Percentiles rank a stretch among this genome's conserved stretches.
Evolutionary conservation across 2,797 vertebrate genomes (phyloP).

Genomic region (Chanos chanos): DNA sequence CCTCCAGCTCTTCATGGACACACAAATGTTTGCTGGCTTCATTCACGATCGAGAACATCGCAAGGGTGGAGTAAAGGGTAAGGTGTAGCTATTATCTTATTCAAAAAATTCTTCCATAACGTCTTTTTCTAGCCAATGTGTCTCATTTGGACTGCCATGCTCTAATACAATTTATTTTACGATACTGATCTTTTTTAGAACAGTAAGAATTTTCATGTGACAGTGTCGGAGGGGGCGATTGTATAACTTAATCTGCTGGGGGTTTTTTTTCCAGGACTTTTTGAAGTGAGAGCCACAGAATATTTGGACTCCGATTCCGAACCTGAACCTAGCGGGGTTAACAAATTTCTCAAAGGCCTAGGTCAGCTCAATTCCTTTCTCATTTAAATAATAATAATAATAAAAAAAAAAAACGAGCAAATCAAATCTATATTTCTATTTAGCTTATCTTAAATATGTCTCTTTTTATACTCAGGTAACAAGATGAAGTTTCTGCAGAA

Average conservation of each 20-base stretch:
- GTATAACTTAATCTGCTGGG: neutral
- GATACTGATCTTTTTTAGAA: too few relatives aligned
- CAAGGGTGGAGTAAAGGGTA: slow-evolving; percentile 83
- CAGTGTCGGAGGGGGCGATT: too few relatives aligned
- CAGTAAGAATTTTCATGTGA: too few relatives aligned
- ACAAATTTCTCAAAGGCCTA: slow-evolving; percentile 90
- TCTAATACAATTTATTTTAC: neutral
- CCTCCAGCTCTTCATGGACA: slow-evolving; percentile 96
- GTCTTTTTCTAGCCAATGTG: neutral
- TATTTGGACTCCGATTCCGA: slow-evolving; percentile 85
- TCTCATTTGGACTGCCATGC: neutral
- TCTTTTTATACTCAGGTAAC: slow-evolving; percentile 60
- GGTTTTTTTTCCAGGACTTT: slow-evolving; percentile 78
- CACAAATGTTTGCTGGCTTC: slow-evolving; percentile 97
- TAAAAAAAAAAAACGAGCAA: slow-evolving; percentile 9
- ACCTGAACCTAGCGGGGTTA: slow-evolving; percentile 82
- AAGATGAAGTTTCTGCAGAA: slow-evolving; percentile 80
- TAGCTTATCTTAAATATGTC: slow-evolving; percentile 1
- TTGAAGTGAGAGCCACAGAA: slow-evolving; percentile 86
- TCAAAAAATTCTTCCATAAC: too few relatives aligned
- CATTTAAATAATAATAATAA: neutral
- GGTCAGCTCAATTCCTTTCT: slow-evolving; percentile 69
- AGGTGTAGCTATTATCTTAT: slow-evolving; percentile 39
- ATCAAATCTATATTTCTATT: neutral
- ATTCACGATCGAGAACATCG: slow-evolving; percentile 92